phyloP scores from a whole-genome alignment of 2,113 vertebrate genomes.

The Sceloporus tristichus region DNA sequence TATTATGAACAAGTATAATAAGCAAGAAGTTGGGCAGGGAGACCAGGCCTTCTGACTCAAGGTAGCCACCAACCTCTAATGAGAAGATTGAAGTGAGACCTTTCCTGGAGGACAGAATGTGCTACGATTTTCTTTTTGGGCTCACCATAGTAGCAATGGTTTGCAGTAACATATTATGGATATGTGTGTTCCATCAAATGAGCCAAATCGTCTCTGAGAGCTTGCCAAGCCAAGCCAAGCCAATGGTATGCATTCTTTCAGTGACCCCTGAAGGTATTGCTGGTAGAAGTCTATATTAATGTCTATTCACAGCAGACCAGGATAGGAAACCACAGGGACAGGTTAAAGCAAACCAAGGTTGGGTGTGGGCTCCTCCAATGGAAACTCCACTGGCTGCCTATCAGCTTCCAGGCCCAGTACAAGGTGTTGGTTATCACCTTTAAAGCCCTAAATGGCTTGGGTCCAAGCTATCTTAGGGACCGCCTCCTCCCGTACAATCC shows the following conservation, averaged over 20 bases:
- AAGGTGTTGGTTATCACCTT: no score
- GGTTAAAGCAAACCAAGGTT: neutral
- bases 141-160: neutral
- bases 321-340: neutral
- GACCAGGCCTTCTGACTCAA: neutral
- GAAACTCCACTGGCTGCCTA: no score
- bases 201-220: neutral
- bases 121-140: neutral
- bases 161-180: no score
- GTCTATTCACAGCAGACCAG: neutral
- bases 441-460: no score
- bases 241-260: neutral
- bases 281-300: no score
- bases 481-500: no score
- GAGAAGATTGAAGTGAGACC: neutral
- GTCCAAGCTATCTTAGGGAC: no score
- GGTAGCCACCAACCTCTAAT: neutral
- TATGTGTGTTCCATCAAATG: neutral
- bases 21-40: neutral
- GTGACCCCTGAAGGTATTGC: no score
- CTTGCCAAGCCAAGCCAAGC: neutral
- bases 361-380: no score
- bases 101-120: neutral
- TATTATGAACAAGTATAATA: slow-evolving; percentile 29
- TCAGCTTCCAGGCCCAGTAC: no score